Evolutionary conservation across 2,113 vertebrate genomes (phyloP).

Genomic region (Jaculus jaculus): DNA sequence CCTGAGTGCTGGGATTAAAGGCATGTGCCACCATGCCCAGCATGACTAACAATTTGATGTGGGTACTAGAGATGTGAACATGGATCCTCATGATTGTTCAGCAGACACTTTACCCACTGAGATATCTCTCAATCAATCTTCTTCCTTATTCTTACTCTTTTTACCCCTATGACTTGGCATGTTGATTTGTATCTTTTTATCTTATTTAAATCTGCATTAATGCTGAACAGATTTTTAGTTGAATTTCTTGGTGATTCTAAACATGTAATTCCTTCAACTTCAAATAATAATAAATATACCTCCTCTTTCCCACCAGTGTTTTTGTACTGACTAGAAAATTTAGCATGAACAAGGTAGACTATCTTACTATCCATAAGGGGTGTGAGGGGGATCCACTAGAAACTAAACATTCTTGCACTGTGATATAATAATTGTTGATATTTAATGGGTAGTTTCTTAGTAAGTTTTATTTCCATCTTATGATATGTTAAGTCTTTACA

Average conservation of each 20-base stretch:
- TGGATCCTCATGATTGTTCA: too few relatives aligned
- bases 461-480: not conserved
- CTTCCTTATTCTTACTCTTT: not conserved
- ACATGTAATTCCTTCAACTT: not conserved
- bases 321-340: not conserved
- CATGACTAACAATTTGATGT: too few relatives aligned
- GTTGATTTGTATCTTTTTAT: constrained; percentile 4
- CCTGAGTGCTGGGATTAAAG: too few relatives aligned
- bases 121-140: not conserved
- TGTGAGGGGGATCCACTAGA: not conserved
- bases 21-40: too few relatives aligned
- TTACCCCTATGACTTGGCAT: not conserved
- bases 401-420: not conserved
- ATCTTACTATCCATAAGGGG: not conserved
- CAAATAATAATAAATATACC: not conserved
- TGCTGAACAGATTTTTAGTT: not conserved
- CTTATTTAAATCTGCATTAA: not conserved
- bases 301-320: not conserved
- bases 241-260: not conserved
- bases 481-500: not conserved
- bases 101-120: too few relatives aligned
- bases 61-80: too few relatives aligned
- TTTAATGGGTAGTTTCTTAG: not conserved
- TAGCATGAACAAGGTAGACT: not conserved
- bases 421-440: not conserved